phyloP scores from a whole-genome alignment of 1,140 invertebrate species.

The Ostrea denselamellosa region DNA sequence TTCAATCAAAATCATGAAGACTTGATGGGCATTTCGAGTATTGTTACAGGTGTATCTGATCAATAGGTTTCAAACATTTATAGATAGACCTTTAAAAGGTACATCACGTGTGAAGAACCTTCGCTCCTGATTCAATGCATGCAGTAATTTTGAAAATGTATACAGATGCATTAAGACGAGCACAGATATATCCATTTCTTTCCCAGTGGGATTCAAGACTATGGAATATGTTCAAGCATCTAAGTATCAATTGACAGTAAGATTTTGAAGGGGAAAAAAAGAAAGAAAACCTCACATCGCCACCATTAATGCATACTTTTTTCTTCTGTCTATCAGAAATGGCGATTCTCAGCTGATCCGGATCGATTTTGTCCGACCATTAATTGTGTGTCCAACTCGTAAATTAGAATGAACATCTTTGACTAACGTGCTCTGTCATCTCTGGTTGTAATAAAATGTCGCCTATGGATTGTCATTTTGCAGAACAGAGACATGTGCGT shows the following conservation, averaged over 20 bases:
- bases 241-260: neutral
- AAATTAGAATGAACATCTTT: conserved; percentile 17
- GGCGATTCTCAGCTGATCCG: neutral
- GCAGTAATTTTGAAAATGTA: conserved; percentile 7
- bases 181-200: conserved; percentile 24
- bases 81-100: no score
- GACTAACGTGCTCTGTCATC: conserved; percentile 18
- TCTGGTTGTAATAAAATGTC: neutral
- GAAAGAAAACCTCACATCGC: neutral
- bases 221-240: neutral
- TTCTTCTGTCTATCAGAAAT: neutral
- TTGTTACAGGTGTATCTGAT: no score
- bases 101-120: neutral
- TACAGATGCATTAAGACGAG: neutral
- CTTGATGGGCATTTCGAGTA: no score
- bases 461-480: neutral
- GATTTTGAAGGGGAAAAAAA: neutral
- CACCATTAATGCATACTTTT: neutral
- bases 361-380: neutral
- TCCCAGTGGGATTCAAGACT: neutral
- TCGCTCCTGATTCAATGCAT: neutral
- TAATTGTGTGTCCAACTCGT: neutral
- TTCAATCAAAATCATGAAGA: no score
- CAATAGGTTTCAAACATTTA: no score
- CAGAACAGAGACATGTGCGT: neutral